Conservation (phyloP, 2,113 vertebrate genomes). For the Atlantisia rogersi region DNA sequence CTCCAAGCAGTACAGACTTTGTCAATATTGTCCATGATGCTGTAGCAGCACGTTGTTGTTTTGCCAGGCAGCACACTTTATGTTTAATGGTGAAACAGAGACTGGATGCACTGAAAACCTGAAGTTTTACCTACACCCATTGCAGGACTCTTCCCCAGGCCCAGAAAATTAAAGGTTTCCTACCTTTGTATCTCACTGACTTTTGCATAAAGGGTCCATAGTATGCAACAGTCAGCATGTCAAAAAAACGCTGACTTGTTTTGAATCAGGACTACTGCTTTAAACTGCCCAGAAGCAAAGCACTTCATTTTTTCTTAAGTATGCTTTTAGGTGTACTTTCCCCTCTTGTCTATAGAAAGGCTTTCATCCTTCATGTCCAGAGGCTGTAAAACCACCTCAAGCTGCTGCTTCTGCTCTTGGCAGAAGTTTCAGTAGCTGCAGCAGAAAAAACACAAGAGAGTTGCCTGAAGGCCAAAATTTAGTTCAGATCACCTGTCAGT, state of each 20-base stretch:
- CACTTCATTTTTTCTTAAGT: neutral
- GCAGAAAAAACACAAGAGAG: neutral
- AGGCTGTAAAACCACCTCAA: neutral
- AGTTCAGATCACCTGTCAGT: neutral
- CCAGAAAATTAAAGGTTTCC: neutral
- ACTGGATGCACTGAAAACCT: neutral
- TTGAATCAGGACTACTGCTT: neutral
- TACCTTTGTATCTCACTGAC: neutral
- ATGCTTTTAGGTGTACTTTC: neutral
- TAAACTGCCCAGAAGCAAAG: neutral
- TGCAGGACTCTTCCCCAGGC: neutral
- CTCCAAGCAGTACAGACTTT: neutral
- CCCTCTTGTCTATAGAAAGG: neutral
- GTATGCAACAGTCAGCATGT: accelerated
- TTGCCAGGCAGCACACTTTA: neutral
- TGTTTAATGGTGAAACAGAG: accelerated
- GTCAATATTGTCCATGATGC: neutral
- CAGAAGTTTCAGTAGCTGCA: neutral
- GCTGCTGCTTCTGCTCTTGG: neutral
- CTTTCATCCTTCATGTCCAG: neutral
- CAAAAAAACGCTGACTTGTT: neutral
- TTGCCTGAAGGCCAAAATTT: neutral
- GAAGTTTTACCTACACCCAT: neutral
- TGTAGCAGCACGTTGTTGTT: neutral
- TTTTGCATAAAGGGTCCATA: neutral